Evolutionary conservation across 2,888 invertebrate species (phyloP), one percentile per base, ranked within the genome.

Genomic region (Buathra laborator): DNA sequence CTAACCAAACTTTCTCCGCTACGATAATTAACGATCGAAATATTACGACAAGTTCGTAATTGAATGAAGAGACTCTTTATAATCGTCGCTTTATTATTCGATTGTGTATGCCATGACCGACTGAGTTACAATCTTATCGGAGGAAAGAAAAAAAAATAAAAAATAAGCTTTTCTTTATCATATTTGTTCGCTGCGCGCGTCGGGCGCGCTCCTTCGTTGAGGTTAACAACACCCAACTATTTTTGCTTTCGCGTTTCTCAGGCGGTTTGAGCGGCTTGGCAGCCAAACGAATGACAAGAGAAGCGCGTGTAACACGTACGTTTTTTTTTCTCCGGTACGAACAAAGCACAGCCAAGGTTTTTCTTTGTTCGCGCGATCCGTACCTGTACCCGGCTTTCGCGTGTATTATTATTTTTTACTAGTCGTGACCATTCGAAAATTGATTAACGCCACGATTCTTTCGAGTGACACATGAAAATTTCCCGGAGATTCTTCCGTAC

Each of bases 1-100:
- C 53, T 71, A 77, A 84, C 32, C 62, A 32, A 5, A 89, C 90
- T 90, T 90, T 90, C 90, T 89, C 90, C 46, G 64, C 48, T 59
- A 46, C 29, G 46, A 75, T 75, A 68, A 16, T 75, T 68, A 32
- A 29, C 62, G 29, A 62, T 62, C 14, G 62, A 29, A 62, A 62
- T 29, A 32, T 44, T 64, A 46, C 53, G 53, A 53, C 56, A 24
- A 56, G 19, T 56, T 56, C 19, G 19, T 24, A 19, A 12, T 56
- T 56, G 12, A 56, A 19, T 56, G 9, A 53, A 56, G 56, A 24
- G 56, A 56, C 56, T 56, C 10, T 9, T 56, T 12, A 19, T 12
- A 24, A 3, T 24, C 24, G 12, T 10, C 4, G 56, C 56, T 56
- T 24, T 10, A 10, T 19, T 56, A 24, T 24, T 24, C 24, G 4